Conservation (phyloP, 1,140 invertebrate species). For the Eumaeus atala region DNA sequence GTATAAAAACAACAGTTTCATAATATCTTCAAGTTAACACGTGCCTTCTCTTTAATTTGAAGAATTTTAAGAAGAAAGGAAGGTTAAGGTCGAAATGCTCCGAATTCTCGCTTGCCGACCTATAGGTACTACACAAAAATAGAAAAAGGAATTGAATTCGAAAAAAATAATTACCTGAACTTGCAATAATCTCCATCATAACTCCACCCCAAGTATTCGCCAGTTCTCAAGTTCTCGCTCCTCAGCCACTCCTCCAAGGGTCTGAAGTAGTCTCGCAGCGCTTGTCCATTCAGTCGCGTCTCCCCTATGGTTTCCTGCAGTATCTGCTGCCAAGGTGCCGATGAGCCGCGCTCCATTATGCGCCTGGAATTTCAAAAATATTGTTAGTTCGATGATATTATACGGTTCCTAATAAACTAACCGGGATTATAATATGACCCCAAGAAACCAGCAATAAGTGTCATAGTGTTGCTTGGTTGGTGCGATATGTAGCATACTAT, state of each 20-base stretch:
- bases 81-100: constrained; percentile 4
- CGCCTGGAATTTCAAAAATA: constrained; percentile 71
- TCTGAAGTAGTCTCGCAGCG: constrained; percentile 93
- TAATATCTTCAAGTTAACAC: too few species aligned
- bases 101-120: not conserved
- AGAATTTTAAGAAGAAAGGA: too few species aligned
- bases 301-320: constrained; percentile 88
- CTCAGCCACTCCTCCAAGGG: constrained; percentile 93
- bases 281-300: constrained; percentile 83
- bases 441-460: too few species aligned
- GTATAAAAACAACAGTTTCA: too few species aligned
- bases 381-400: not conserved
- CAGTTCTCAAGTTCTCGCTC: constrained; percentile 85
- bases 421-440: too few species aligned
- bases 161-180: constrained; percentile 63
- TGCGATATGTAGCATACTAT: too few species aligned
- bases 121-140: not conserved
- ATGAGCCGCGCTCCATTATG: constrained; percentile 89
- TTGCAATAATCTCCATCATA: constrained; percentile 92
- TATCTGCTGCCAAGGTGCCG: constrained; percentile 89
- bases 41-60: too few species aligned
- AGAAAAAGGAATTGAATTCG: not conserved
- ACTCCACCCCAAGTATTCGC: constrained; percentile 87
- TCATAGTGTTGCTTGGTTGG: too few species aligned
- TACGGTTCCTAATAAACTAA: too few species aligned